A percentile compares a stretch with the other conserved stretches of the same genome.
phyloP scores from a whole-genome alignment of 1,140 invertebrate genomes.

The Leucophenga varia region DNA sequence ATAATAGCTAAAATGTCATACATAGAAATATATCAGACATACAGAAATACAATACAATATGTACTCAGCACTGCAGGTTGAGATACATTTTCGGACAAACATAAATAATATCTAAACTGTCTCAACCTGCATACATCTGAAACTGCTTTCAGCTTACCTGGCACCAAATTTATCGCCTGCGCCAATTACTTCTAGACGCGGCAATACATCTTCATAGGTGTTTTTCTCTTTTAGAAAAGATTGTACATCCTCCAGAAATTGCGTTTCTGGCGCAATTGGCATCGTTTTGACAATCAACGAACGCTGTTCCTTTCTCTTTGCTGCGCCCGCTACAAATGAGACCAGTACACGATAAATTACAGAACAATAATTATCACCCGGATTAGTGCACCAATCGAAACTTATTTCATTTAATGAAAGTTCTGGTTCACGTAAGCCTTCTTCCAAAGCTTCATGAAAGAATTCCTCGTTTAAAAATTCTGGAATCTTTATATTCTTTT shows the following conservation, averaged over 20 bases:
- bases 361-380: conserved; percentile 49
- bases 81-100: too few relatives aligned
- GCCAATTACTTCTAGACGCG: conserved; percentile 34
- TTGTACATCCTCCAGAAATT: conserved; percentile 40
- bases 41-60: too few relatives aligned
- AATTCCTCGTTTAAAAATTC: conserved; percentile 38
- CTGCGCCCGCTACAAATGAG: conserved; percentile 23
- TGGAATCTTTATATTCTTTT: conserved; percentile 33
- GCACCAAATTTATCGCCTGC: conserved; percentile 35
- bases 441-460: conserved; percentile 39
- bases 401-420: conserved; percentile 31
- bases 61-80: too few relatives aligned
- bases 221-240: conserved; percentile 49
- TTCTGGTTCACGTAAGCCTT: conserved; percentile 36
- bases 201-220: conserved; percentile 41
- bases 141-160: conserved; percentile 27
- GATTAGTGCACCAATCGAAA: conserved; percentile 48
- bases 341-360: conserved; percentile 39
- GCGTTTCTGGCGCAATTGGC: conserved; percentile 35
- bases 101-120: too few relatives aligned
- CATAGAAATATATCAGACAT: too few relatives aligned
- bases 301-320: conserved; percentile 14
- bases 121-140: too few relatives aligned
- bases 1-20: conserved; percentile 60
- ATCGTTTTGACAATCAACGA: conserved; percentile 50